Evolutionary conservation across 2,113 vertebrate genomes (phyloP), one percentile per base, ranked within the genome.

Genomic region (Tringa solitaria): DNA sequence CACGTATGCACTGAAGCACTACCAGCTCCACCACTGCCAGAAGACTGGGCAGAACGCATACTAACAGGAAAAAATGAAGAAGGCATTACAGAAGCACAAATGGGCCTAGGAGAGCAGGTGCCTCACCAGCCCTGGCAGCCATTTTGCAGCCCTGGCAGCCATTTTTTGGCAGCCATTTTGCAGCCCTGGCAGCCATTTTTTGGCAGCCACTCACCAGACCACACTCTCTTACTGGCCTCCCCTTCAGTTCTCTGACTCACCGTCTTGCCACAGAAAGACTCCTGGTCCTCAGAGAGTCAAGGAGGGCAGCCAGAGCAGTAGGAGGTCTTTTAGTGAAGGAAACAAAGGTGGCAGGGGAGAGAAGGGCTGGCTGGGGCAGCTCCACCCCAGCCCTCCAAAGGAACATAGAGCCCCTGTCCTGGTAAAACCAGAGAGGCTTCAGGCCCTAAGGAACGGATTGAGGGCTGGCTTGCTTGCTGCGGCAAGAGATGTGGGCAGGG

Each of bases 341-440:
- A 14, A 37, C 6, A 3, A 1, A 15, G 10, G 2, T 10, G 12
- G 13, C 27, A 46, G 13, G 9, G 8, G 5, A 45, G 9, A 45
- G 5, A 7, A 69, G 20, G 2, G 8, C 0, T 0, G 9, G 5
- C 6, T 18, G 6, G 1, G 0, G 2, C 2, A 8, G 32, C 33
- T 14, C 27, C 2, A 1, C 3, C 9, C 24, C 5, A 6, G 14
- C 7, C 37, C 4, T 43, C 41, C 9, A 10, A 19, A 8, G 7
- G 9, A 27, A 3, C 12, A 4, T 0, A 1, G 21, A 1, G 12
- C 1, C 22, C 12, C 2, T 1, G 0, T 5, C 7, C 8, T 5
- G 6, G 27, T 0, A 2, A 23, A 23, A 43, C 21, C 4, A 6
- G 45, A 56, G 18, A 23, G 11, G 37, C 20, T 61, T 24, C 15